These are phyloP conservation scores for Hafferia zeledoni DNA, from an alignment of 2,797 vertebrate species.

Conservation along the genomic window DNA sequence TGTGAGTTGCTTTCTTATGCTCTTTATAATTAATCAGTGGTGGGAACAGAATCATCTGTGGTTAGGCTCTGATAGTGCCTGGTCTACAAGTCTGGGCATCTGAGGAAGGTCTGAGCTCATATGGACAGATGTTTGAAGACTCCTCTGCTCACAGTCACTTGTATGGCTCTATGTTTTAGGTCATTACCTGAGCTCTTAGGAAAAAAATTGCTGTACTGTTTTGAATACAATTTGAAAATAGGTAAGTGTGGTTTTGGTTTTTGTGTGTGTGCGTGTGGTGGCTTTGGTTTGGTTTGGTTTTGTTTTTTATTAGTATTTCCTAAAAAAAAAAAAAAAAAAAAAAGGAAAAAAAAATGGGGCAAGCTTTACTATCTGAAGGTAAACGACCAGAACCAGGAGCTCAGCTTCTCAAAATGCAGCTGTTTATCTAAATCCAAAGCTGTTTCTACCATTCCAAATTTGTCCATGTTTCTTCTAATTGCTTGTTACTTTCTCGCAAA, in stretches of 20 bases:
- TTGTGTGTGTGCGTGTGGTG: background rate
- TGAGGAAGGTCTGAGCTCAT: background rate
- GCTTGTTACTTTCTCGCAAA: background rate
- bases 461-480: background rate
- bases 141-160: background rate
- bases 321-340: too few species aligned
- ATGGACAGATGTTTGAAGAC: accelerated
- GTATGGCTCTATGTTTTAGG: background rate
- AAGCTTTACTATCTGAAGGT: background rate
- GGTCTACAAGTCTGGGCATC: background rate
- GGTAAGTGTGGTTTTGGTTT: background rate
- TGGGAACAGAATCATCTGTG: background rate
- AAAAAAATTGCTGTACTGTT: background rate
- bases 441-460: background rate
- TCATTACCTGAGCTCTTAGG: background rate
- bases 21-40: background rate
- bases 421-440: background rate
- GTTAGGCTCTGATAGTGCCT: background rate
- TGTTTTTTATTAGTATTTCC: background rate
- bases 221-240: background rate
- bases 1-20: accelerated
- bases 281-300: accelerated
- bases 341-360: background rate
- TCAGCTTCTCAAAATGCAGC: background rate
- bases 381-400: background rate